A percentile compares a stretch with the other conserved stretches of the same genome.
Evolutionary conservation across 2,888 invertebrate species (phyloP).

Genomic region (Orthosia gracilis): DNA sequence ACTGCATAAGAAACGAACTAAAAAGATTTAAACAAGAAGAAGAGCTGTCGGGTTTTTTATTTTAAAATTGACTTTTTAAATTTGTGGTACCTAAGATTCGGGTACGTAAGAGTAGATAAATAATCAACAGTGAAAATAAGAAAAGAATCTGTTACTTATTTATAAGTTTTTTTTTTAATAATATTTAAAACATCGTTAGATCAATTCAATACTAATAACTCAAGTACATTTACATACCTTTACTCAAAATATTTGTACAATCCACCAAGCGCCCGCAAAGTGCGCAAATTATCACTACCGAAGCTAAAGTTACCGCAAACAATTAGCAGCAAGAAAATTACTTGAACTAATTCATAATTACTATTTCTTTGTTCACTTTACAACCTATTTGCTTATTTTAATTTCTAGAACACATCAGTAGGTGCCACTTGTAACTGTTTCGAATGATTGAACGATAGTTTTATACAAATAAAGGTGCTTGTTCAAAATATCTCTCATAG

Average conservation of each 20-base stretch:
- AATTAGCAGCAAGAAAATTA: conserved; percentile 60
- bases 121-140: too few relatives aligned
- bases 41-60: too few relatives aligned
- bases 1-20: too few relatives aligned
- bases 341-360: conserved; percentile 63
- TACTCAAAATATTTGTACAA: conserved; percentile 46
- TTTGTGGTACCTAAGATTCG: too few relatives aligned
- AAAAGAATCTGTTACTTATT: too few relatives aligned
- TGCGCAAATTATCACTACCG: conserved; percentile 49
- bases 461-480: conserved; percentile 35
- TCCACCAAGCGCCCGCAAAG: conserved; percentile 30
- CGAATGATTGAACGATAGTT: conserved; percentile 33
- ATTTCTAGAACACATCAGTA: conserved; percentile 30
- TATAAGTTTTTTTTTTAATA: too few relatives aligned
- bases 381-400: conserved; percentile 41
- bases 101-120: too few relatives aligned
- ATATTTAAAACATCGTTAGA: conserved; percentile 15
- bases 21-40: too few relatives aligned
- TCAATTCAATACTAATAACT: conserved; percentile 11
- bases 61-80: too few relatives aligned
- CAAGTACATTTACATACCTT: conserved; percentile 49
- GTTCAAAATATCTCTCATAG: conserved; percentile 37
- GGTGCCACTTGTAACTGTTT: conserved; percentile 22
- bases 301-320: conserved; percentile 51
- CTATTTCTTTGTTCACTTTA: conserved; percentile 44